phyloP scores from a whole-genome alignment of 2,888 invertebrate genomes.

The Lochmaea crataegi region DNA sequence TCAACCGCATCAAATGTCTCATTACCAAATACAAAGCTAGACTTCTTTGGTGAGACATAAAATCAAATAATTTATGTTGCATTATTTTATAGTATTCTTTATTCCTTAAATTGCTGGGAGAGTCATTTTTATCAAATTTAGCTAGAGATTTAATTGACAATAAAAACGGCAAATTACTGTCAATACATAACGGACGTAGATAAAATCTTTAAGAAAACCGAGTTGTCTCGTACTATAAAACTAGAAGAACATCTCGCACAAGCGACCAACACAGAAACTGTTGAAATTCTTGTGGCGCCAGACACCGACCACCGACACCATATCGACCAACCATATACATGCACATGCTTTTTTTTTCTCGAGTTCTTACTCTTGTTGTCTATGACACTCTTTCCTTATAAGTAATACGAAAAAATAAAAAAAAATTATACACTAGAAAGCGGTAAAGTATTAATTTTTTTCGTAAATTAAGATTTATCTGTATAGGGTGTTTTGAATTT shows the following conservation, averaged over 20 bases:
- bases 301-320: slow-evolving; percentile 8
- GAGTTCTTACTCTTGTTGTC: slow-evolving; percentile 6
- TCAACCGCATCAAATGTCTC: too few species aligned
- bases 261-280: slow-evolving; percentile 17
- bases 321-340: slow-evolving; percentile 11
- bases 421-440: neutral
- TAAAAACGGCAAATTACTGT: too few species aligned
- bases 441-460: neutral
- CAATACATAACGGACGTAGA: too few species aligned
- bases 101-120: too few species aligned
- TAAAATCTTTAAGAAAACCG: too few species aligned
- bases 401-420: slow-evolving; percentile 2
- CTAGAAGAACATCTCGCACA: slow-evolving; percentile 1
- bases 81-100: too few species aligned
- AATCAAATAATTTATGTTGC: too few species aligned
- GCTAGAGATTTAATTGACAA: too few species aligned
- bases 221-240: slow-evolving; percentile 9
- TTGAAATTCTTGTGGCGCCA: slow-evolving; percentile 15
- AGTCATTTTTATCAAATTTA: too few species aligned
- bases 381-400: slow-evolving; percentile 20
- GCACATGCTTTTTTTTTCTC: neutral
- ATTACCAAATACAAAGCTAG: too few species aligned
- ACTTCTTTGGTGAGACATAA: too few species aligned
- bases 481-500: neutral
- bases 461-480: neutral